phyloP scores from a whole-genome alignment of 2,797 vertebrate genomes.

The Molossus alvarezi region DNA sequence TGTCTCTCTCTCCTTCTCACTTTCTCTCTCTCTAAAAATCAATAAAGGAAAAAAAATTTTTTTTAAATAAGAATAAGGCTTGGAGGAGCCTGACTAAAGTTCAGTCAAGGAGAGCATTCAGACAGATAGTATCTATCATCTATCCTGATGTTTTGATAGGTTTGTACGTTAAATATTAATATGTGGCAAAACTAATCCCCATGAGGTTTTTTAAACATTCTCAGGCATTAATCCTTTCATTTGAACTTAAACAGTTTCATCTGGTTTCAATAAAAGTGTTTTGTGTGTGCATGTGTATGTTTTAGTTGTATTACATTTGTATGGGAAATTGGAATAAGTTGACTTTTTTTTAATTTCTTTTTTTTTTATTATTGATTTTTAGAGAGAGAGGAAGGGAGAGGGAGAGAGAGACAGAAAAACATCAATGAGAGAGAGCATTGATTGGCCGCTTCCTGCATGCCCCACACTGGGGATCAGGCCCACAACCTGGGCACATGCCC shows the following conservation, averaged over 20 bases:
- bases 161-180: neutral
- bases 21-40: too few relatives aligned
- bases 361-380: too few relatives aligned
- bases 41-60: too few relatives aligned
- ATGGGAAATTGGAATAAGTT: neutral
- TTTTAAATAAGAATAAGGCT: neutral
- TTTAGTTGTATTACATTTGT: slow-evolving; percentile 26
- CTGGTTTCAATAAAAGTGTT: slow-evolving; percentile 5
- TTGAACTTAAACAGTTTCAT: slow-evolving; percentile 36
- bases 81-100: neutral
- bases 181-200: neutral
- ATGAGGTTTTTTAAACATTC: slow-evolving; percentile 19
- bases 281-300: neutral
- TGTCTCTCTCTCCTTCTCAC: too few relatives aligned
- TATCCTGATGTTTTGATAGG: neutral
- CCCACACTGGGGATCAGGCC: too few relatives aligned
- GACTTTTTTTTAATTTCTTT: neutral
- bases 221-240: neutral
- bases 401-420: too few relatives aligned
- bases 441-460: too few relatives aligned
- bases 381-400: too few relatives aligned
- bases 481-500: too few relatives aligned
- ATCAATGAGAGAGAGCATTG: too few relatives aligned
- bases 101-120: neutral
- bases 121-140: neutral